A percentile compares a stretch with the other conserved stretches of the same genome.
These are phyloP conservation scores for Hedychridium roseum DNA, from an alignment of 2,888 invertebrate species.

Conservation along the genomic window DNA sequence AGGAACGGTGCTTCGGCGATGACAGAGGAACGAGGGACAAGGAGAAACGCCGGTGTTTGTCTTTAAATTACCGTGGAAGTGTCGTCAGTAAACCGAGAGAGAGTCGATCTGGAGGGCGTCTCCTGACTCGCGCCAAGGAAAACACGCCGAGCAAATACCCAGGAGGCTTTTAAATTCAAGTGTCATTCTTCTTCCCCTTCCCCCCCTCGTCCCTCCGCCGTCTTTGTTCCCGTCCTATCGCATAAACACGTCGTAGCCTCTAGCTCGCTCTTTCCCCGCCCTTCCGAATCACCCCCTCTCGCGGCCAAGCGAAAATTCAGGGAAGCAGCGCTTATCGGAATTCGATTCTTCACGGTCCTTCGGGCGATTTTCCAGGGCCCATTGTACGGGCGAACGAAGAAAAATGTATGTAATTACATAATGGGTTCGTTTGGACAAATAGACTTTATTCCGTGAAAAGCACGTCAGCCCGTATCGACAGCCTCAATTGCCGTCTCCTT, in stretches of 20 bases:
- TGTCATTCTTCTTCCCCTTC: constrained; percentile 25
- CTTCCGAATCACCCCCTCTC: too few relatives aligned
- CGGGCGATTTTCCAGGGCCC: too few relatives aligned
- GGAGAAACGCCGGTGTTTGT: constrained; percentile 4
- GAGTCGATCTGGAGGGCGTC: constrained; percentile 4
- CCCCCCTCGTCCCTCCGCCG: neutral
- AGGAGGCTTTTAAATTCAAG: constrained; percentile 35
- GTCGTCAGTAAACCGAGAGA: constrained; percentile 10
- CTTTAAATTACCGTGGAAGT: constrained; percentile 17
- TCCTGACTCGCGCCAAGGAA: constrained; percentile 19
- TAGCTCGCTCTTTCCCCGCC: neutral
- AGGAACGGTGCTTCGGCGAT: too few relatives aligned
- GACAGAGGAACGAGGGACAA: neutral
- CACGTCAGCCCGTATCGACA: too few relatives aligned
- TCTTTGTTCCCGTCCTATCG: neutral
- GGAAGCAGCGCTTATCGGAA: too few relatives aligned
- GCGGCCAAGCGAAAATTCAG: too few relatives aligned
- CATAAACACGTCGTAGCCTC: neutral
- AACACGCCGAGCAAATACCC: constrained; percentile 34
- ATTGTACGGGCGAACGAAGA: too few relatives aligned
- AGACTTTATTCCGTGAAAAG: too few relatives aligned
- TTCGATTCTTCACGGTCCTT: too few relatives aligned
- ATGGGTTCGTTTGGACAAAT: too few relatives aligned
- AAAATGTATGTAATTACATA: too few relatives aligned
- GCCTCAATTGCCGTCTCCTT: too few relatives aligned